phyloP scores from a whole-genome alignment of 2,113 vertebrate species.

The Sitta europaea region DNA sequence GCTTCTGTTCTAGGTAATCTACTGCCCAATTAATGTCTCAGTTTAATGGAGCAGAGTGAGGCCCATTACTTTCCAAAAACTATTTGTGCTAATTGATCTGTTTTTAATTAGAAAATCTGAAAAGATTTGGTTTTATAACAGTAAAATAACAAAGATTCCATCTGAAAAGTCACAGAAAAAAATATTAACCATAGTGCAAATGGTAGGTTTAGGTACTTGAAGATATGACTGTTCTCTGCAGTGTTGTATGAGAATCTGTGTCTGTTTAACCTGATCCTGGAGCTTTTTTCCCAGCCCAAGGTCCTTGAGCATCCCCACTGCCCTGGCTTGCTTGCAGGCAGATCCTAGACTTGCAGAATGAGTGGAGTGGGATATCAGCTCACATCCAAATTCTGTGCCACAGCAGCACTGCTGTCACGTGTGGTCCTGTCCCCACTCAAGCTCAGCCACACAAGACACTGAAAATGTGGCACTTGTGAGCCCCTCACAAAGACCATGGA shows the following conservation, averaged over 20 bases:
- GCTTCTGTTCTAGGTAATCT: neutral
- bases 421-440: neutral
- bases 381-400: neutral
- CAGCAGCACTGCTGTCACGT: neutral
- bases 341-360: neutral
- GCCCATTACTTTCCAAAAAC: neutral
- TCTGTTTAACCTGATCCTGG: neutral
- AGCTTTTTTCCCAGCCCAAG: neutral
- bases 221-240: neutral
- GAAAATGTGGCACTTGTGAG: neutral
- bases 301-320: neutral
- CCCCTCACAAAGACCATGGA: neutral
- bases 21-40: neutral
- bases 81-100: neutral
- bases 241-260: accelerated
- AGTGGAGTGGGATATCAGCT: neutral
- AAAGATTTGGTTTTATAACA: neutral
- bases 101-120: neutral
- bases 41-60: neutral
- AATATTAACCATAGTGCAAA: neutral
- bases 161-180: neutral
- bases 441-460: neutral
- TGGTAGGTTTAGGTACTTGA: neutral
- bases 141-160: neutral
- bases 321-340: neutral